Conservation (phyloP, 2,888 invertebrate species). For the Crioceris asparagi region DNA sequence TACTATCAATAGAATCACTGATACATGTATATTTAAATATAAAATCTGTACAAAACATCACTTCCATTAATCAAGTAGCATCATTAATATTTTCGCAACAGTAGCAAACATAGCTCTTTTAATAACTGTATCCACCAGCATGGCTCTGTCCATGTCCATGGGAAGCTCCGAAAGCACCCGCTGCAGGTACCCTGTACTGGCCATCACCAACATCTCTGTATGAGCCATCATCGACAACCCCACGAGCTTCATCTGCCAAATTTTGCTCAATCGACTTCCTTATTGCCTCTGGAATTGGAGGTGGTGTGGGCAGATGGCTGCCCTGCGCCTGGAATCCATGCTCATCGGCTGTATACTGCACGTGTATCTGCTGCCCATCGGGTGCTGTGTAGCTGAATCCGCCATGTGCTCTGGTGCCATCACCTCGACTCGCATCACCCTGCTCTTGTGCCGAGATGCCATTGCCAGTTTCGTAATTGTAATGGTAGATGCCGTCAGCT, state of each 20-base stretch:
- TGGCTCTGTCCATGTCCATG: not conserved
- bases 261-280: constrained; percentile 31
- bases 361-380: constrained; percentile 25
- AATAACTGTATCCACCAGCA: constrained; percentile 11
- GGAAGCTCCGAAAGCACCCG: constrained; percentile 6
- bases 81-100: too few relatives aligned
- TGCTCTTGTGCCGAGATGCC: constrained; percentile 39
- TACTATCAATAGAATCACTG: too few relatives aligned
- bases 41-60: too few relatives aligned
- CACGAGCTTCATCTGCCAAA: constrained; percentile 25
- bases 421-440: constrained; percentile 9
- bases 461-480: constrained; percentile 46
- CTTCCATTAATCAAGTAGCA: too few relatives aligned
- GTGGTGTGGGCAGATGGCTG: constrained; percentile 47
- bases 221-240: constrained; percentile 21
- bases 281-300: constrained; percentile 49
- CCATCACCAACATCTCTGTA: constrained; percentile 15
- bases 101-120: too few relatives aligned
- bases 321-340: constrained; percentile 45
- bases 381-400: constrained; percentile 27
- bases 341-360: constrained; percentile 44
- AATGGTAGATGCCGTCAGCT: constrained; percentile 27
- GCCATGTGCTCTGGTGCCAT: constrained; percentile 23
- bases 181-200: constrained; percentile 13
- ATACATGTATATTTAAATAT: too few relatives aligned